A percentile compares a stretch with the other conserved stretches of the same genome.
Conservation (phyloP, 2,888 invertebrate species). For the Trissolcus japonicus region DNA sequence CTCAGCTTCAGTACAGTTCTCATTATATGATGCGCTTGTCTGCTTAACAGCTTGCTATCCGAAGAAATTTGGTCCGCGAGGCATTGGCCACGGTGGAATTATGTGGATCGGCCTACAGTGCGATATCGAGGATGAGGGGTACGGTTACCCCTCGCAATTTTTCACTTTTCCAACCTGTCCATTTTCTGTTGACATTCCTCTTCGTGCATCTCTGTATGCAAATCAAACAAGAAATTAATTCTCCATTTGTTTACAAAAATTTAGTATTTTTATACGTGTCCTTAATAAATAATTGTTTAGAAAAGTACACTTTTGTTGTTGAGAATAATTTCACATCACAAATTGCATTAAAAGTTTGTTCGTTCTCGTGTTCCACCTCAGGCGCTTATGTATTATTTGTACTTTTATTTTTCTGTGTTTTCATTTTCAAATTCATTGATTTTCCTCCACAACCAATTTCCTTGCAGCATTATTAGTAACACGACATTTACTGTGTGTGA, state of each 20-base stretch:
- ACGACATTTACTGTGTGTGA: too few relatives aligned
- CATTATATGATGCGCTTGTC: constrained; percentile 70
- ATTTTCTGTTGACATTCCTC: neutral
- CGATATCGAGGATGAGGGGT: constrained; percentile 85
- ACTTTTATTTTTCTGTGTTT: neutral
- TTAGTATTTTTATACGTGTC: too few relatives aligned
- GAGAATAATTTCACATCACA: too few relatives aligned
- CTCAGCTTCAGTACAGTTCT: constrained; percentile 67
- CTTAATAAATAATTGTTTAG: too few relatives aligned
- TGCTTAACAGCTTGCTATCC: constrained; percentile 92
- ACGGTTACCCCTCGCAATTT: constrained; percentile 63
- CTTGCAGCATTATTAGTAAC: too few relatives aligned
- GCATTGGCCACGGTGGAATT: constrained; percentile 94
- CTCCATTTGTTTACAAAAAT: too few relatives aligned
- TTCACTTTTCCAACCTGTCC: neutral
- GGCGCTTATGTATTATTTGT: neutral
- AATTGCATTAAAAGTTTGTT: neutral
- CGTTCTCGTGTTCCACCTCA: neutral
- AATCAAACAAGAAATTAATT: too few relatives aligned
- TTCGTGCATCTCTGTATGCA: too few relatives aligned
- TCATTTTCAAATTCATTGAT: too few relatives aligned
- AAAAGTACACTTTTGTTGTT: too few relatives aligned
- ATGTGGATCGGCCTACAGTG: constrained; percentile 90
- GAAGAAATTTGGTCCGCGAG: constrained; percentile 95
- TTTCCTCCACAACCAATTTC: too few relatives aligned